A percentile compares a stretch with the other conserved stretches of the same genome.
These are phyloP conservation scores for Aspidoscelis tigris DNA, from an alignment of 2,113 vertebrate species.

Conservation along the genomic window DNA sequence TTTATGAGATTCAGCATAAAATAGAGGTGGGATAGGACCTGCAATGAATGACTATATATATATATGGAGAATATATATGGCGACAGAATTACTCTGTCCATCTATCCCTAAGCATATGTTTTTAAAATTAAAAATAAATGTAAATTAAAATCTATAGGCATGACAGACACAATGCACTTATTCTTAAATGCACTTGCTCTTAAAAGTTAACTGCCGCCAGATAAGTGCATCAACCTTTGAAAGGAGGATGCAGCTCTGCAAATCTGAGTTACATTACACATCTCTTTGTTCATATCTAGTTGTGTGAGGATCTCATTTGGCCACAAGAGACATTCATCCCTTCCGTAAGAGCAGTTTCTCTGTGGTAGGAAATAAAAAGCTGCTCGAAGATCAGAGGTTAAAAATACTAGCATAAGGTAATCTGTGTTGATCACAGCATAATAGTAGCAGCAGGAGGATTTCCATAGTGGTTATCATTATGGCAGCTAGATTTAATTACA, in stretches of 20 bases:
- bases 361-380: neutral
- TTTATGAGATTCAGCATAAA: too few species aligned
- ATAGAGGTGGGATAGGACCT: too few species aligned
- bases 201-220: neutral
- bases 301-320: neutral
- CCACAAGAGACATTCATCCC: neutral
- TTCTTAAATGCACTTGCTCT: neutral
- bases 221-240: neutral
- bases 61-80: too few species aligned
- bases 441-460: constrained; percentile 19
- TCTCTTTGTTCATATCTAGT: neutral
- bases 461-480: constrained; percentile 24
- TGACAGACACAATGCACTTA: neutral
- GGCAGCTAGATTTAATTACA: constrained; percentile 39
- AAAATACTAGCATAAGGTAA: constrained; percentile 8
- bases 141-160: neutral
- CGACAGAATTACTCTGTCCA: too few species aligned
- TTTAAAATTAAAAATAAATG: neutral
- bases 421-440: constrained; percentile 18
- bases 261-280: neutral
- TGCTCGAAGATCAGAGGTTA: constrained; percentile 20
- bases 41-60: too few species aligned
- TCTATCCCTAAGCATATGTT: neutral
- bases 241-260: neutral
- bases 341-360: neutral